These are phyloP conservation scores for Sphaerodactylus townsendi DNA, from an alignment of 2,113 vertebrate genomes.

Conservation along the genomic window DNA sequence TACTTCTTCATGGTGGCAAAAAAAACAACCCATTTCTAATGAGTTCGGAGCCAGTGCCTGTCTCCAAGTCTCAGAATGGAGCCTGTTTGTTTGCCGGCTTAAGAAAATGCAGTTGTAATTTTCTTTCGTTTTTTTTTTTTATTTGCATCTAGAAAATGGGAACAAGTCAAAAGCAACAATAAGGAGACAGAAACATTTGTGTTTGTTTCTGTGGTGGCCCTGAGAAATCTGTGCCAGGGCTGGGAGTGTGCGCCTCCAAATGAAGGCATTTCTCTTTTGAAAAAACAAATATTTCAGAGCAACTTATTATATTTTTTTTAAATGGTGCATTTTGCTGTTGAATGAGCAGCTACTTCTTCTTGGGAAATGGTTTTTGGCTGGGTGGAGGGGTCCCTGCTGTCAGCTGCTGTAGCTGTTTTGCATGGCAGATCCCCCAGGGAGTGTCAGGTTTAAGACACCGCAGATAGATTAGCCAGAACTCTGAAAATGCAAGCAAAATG, in stretches of 20 bases:
- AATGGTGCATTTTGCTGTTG: background rate
- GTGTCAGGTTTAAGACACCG: background rate
- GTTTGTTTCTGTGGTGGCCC: background rate
- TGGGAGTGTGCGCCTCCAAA: background rate
- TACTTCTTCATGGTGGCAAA: constrained; percentile 14
- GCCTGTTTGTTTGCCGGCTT: background rate
- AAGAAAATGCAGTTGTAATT: background rate
- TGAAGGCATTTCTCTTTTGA: constrained; percentile 9
- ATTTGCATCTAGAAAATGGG: background rate
- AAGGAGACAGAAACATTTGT: background rate
- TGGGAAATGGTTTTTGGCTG: constrained; percentile 4
- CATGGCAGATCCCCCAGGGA: background rate
- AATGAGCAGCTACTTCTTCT: background rate
- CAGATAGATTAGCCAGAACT: background rate
- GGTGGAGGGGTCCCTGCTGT: background rate
- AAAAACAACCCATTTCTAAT: constrained; percentile 40
- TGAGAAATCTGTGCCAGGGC: background rate
- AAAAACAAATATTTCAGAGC: background rate
- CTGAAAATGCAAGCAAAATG: background rate
- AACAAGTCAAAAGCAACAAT: background rate
- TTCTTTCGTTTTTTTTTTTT: background rate
- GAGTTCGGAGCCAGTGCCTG: background rate
- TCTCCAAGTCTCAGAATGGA: background rate
- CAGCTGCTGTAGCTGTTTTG: background rate
- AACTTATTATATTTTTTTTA: background rate